Evolutionary conservation across 1,140 invertebrate species (phyloP).

Genomic region (Brachionus manjavacas): DNA sequence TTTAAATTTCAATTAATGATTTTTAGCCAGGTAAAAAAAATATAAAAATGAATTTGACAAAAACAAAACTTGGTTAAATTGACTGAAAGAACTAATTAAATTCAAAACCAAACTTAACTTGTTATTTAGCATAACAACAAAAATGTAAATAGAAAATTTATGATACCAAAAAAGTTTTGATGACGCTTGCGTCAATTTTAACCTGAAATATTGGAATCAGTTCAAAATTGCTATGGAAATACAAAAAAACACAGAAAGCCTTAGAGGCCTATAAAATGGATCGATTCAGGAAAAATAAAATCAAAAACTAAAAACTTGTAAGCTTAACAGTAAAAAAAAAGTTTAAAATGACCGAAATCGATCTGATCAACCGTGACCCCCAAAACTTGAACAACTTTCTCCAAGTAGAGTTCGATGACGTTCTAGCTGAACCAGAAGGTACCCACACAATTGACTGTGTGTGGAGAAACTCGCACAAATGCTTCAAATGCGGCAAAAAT

Average conservation of each 20-base stretch:
- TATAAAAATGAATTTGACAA: not conserved
- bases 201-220: not conserved
- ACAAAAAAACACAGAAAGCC: not conserved
- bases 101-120: not conserved
- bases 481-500: constrained; percentile 66
- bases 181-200: not conserved
- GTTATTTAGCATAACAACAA: not conserved
- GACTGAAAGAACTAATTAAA: not conserved
- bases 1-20: too few relatives aligned
- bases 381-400: constrained; percentile 45
- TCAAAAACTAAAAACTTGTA: not conserved
- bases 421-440: constrained; percentile 71
- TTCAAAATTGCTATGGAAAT: not conserved
- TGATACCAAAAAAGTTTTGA: not conserved
- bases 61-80: not conserved
- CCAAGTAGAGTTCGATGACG: constrained; percentile 65
- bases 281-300: not conserved
- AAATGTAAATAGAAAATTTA: not conserved
- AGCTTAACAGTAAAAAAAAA: not conserved
- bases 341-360: not conserved
- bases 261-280: not conserved
- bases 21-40: too few relatives aligned
- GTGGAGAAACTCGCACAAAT: constrained; percentile 67
- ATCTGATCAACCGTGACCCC: constrained; percentile 43
- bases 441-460: constrained; percentile 69